phyloP scores from a whole-genome alignment of 2,797 vertebrate species.

The Phoebastria nigripes region DNA sequence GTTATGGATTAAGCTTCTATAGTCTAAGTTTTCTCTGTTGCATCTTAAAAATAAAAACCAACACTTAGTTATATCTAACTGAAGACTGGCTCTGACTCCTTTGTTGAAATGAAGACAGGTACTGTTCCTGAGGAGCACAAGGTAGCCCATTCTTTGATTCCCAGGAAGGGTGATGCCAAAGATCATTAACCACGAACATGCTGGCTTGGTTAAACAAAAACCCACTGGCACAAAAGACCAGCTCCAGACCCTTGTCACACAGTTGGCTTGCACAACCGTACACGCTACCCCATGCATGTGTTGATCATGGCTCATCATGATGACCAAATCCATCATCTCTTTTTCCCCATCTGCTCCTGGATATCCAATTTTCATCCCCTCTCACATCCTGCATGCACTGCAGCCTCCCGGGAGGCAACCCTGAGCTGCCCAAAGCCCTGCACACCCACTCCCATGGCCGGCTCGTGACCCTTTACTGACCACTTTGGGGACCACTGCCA shows the following conservation, averaged over 20 bases:
- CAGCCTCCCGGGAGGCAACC: not conserved
- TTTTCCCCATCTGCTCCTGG: not conserved
- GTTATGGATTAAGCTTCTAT: constrained; percentile 1
- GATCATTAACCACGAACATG: not conserved
- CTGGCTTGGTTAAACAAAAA: not conserved
- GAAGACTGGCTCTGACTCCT: not conserved
- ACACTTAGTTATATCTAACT: not conserved
- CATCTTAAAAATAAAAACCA: constrained; percentile 34
- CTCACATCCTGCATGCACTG: accelerated
- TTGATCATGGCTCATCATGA: accelerated
- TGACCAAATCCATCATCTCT: not conserved
- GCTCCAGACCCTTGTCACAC: not conserved
- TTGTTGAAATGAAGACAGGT: not conserved
- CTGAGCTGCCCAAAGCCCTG: not conserved
- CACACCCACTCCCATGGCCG: too few relatives aligned
- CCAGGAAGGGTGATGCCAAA: not conserved
- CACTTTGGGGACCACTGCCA: not conserved
- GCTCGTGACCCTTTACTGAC: not conserved
- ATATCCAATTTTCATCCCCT: not conserved
- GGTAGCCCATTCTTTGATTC: not conserved
- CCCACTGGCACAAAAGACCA: not conserved
- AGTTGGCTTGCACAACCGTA: accelerated
- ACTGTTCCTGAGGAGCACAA: not conserved
- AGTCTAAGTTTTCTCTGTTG: not conserved
- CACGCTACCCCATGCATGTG: accelerated